These are phyloP conservation scores for Agonopterix subpropinquella DNA, from an alignment of 2,888 invertebrate genomes.

Conservation along the genomic window DNA sequence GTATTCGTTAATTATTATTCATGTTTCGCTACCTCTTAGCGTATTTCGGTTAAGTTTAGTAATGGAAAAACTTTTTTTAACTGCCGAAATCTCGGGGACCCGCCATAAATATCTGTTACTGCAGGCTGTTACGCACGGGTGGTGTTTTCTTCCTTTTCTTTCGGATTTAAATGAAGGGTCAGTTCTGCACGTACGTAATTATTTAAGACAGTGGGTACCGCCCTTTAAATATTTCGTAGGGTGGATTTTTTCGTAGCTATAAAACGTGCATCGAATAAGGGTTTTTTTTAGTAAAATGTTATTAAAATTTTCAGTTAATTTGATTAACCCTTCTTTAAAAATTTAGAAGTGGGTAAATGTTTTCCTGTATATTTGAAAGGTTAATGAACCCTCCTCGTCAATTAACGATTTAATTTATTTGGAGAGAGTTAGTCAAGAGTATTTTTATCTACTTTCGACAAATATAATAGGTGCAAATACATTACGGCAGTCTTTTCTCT, in stretches of 20 bases:
- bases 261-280: slow-evolving; percentile 32
- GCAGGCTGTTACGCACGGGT: slow-evolving; percentile 72
- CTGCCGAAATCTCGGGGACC: slow-evolving; percentile 57
- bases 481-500: too few relatives aligned
- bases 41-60: slow-evolving; percentile 52
- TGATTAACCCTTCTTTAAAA: too few relatives aligned
- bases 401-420: too few relatives aligned
- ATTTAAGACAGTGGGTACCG: slow-evolving; percentile 40
- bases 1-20: slow-evolving; percentile 54
- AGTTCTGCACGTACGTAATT: slow-evolving; percentile 63
- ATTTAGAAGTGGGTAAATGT: too few relatives aligned
- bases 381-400: too few relatives aligned
- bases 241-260: slow-evolving; percentile 24
- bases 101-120: slow-evolving; percentile 67
- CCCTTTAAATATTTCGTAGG: slow-evolving; percentile 29
- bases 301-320: too few relatives aligned
- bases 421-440: too few relatives aligned
- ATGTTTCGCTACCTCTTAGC: slow-evolving; percentile 44
- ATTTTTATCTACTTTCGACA: too few relatives aligned
- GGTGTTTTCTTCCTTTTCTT: slow-evolving; percentile 33
- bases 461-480: too few relatives aligned
- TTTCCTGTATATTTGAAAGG: too few relatives aligned
- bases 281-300: not conserved
- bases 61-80: slow-evolving; percentile 70
- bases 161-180: slow-evolving; percentile 52